phyloP scores from a whole-genome alignment of 2,888 invertebrate species.

The Furcula furcula region DNA sequence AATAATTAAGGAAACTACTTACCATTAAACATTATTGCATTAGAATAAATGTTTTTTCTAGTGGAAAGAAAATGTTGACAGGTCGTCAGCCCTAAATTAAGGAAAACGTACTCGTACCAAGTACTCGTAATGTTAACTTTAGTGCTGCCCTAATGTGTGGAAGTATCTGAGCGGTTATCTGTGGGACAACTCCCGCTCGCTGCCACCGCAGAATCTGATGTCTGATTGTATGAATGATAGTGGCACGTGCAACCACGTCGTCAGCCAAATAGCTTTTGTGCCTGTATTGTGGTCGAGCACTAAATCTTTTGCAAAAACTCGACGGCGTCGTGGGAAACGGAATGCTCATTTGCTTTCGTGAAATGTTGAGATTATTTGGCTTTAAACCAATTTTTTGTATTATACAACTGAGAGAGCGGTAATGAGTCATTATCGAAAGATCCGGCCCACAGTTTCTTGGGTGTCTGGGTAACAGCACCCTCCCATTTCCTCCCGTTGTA shows the following conservation, averaged over 20 bases:
- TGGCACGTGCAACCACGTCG: slow-evolving; percentile 11
- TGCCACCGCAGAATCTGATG: slow-evolving; percentile 29
- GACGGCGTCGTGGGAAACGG: slow-evolving; percentile 25
- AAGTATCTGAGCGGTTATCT: slow-evolving; percentile 48
- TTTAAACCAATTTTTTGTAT: no score
- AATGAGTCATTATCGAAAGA: no score
- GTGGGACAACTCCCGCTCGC: slow-evolving; percentile 38
- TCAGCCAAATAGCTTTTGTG: slow-evolving; percentile 21
- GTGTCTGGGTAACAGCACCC: no score
- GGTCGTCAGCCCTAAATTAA: slow-evolving; percentile 29
- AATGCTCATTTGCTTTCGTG: slow-evolving; percentile 20
- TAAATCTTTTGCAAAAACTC: slow-evolving; percentile 11
- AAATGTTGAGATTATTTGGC: slow-evolving; percentile 8
- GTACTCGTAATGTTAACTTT: slow-evolving; percentile 46
- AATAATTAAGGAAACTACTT: no score
- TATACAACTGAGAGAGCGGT: no score
- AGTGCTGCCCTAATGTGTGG: slow-evolving; percentile 47
- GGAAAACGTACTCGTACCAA: slow-evolving; percentile 44
- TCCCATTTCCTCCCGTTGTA: no score
- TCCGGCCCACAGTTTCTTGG: no score
- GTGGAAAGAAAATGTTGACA: no score
- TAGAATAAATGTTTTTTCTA: no score
- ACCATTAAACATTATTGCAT: no score
- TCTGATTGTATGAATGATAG: slow-evolving; percentile 33
- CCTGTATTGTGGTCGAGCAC: slow-evolving; percentile 6